Percentiles rank a stretch among this genome's conserved stretches.
Conservation (phyloP, 2,888 invertebrate genomes). For the Notodromas monacha region DNA sequence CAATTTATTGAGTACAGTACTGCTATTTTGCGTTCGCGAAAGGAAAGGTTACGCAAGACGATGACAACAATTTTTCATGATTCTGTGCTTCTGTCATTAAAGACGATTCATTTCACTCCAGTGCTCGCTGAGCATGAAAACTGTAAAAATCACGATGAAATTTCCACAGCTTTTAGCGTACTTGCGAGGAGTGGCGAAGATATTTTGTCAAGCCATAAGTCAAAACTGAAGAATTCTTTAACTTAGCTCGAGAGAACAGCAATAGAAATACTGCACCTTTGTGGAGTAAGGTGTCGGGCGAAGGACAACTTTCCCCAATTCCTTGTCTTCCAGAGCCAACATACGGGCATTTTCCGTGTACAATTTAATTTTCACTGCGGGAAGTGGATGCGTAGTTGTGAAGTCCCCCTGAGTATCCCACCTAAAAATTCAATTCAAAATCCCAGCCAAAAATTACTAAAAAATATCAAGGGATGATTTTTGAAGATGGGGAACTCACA, state of each 20-base stretch:
- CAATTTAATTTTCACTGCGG: conserved; percentile 83
- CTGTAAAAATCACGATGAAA: no score
- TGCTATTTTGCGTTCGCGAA: no score
- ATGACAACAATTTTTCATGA: not conserved
- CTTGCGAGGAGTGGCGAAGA: no score
- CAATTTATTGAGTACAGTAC: no score
- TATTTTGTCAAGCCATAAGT: not conserved
- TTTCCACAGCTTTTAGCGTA: no score
- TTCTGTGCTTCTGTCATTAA: no score
- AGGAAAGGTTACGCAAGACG: no score
- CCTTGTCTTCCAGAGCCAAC: conserved; percentile 91
- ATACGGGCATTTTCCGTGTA: conserved; percentile 92
- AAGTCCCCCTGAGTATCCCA: conserved; percentile 99
- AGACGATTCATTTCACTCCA: no score
- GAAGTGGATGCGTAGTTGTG: conserved; percentile 81
- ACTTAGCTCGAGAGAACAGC: no score
- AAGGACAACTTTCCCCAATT: conserved; percentile 65
- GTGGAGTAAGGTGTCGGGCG: conserved; percentile 56
- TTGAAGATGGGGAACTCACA: conserved; percentile 28
- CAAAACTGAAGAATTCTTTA: not conserved
- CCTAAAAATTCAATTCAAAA: conserved; percentile 21
- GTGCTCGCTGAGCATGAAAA: no score
- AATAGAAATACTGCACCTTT: no score
- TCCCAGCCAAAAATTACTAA: not conserved
- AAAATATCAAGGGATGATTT: not conserved